Evolutionary conservation across 1,140 invertebrate genomes (phyloP), one percentile per base, ranked within the genome.

Genomic region (Calliopsis andreniformis): DNA sequence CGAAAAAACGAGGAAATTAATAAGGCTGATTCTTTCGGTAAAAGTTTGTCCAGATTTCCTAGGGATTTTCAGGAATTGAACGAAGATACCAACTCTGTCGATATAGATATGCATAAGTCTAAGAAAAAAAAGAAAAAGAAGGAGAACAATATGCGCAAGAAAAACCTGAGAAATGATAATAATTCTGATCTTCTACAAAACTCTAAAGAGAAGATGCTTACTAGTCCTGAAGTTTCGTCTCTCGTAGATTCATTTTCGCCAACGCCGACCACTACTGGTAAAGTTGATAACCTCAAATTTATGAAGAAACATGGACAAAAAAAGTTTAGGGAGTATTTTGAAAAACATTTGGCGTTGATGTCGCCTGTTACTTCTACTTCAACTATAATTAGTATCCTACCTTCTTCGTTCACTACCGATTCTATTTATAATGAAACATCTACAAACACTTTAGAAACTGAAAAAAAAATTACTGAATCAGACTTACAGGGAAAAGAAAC

Each of bases 51-150:
- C n/a, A n/a, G n/a, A n/a, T n/a, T n/a, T n/a, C n/a, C 14, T 0
- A 25, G 10, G 3, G 32, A 1, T 16, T 8, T 49, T 12, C 10
- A 18, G 1, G 12, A 12, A 0, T 18, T 32, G 42, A 30, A 12
- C 6, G 14, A 14, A 14, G 8, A 0, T 12, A 14, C 10, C 2
- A 7, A 66, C 7, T 14, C 5, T 0, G 4, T 12, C 10, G 23
- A 51, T 0, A 8, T 0, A 0, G 6, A 8, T 6, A 0, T 1
- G n/a, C 28, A 30, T 0, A n/a, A 14, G 18, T 5, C 20, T 1
- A 49, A 4, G 0, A 51, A 2, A n/a, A 61, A 16, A 4, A 68
- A 7, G 18, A 42, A 2, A 18, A 47, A 16, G 6, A 47, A 18
- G 45, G n/a, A 49, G 14, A 20, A 12, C 10, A 1, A 42, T 23